A percentile compares a stretch with the other conserved stretches of the same genome.
Conservation (phyloP, 2,113 vertebrate genomes). For the Polypterus senegalus region DNA sequence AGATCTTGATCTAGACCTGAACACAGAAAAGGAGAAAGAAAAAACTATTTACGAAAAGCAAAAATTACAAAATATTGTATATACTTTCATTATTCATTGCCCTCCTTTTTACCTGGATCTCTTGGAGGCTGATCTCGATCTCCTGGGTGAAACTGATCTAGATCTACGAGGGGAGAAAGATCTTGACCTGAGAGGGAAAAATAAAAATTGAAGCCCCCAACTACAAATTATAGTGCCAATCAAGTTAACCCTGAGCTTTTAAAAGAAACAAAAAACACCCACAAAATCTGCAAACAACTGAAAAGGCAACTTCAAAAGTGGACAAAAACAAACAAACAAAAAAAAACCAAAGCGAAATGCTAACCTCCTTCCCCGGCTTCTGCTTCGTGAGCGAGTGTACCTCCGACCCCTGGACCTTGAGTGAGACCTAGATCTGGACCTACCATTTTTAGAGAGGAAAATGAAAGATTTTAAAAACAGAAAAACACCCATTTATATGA, state of each 20-base stretch:
- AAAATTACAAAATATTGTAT: too few relatives aligned
- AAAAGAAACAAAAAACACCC: too few relatives aligned
- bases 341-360: neutral
- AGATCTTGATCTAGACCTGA: constrained; percentile 59
- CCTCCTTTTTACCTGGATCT: constrained; percentile 56
- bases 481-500: too few relatives aligned
- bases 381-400: constrained; percentile 62
- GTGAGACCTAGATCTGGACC: constrained; percentile 66
- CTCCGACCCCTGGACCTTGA: constrained; percentile 64
- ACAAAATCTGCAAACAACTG: too few relatives aligned
- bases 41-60: neutral
- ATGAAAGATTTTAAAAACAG: too few relatives aligned
- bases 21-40: constrained; percentile 4
- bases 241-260: too few relatives aligned
- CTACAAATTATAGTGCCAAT: too few relatives aligned
- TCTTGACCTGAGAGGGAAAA: constrained; percentile 40
- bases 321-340: too few relatives aligned
- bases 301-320: too few relatives aligned
- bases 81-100: neutral
- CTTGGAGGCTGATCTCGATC: constrained; percentile 63
- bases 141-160: constrained; percentile 56
- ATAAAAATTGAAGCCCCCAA: too few relatives aligned
- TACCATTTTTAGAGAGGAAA: constrained; percentile 24
- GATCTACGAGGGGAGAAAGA: constrained; percentile 68
- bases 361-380: constrained; percentile 68